Evolutionary conservation across 2,113 vertebrate genomes (phyloP).

Genomic region (Lutjanus erythropterus): DNA sequence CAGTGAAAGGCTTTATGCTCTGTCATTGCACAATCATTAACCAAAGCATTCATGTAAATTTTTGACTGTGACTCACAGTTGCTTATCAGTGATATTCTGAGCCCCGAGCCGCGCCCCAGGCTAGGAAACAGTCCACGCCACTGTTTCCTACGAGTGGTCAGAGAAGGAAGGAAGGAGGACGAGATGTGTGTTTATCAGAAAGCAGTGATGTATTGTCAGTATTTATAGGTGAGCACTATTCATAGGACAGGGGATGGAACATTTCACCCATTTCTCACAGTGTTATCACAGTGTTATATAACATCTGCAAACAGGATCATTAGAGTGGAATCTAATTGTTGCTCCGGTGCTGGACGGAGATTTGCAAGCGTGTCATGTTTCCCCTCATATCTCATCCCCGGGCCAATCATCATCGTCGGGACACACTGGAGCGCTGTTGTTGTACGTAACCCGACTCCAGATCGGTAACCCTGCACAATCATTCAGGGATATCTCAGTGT

Average conservation of each 20-base stretch:
- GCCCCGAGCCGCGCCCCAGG: not conserved
- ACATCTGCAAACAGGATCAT: constrained; percentile 37
- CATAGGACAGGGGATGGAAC: constrained; percentile 36
- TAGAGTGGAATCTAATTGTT: constrained; percentile 31
- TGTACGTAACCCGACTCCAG: constrained; percentile 47
- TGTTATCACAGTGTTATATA: constrained; percentile 40
- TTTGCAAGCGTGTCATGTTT: constrained; percentile 57
- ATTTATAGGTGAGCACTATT: constrained; percentile 32
- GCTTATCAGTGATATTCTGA: constrained; percentile 46
- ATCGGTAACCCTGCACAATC: not conserved
- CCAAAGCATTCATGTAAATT: not conserved
- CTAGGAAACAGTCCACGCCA: constrained; percentile 62
- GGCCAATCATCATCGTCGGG: constrained; percentile 14
- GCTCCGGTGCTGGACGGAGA: constrained; percentile 9
- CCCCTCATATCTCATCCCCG: constrained; percentile 45
- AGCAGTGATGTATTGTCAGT: constrained; percentile 31
- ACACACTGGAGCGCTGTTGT: constrained; percentile 7
- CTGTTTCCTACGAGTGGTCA: constrained; percentile 35
- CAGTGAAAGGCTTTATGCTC: not conserved
- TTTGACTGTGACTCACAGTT: not conserved
- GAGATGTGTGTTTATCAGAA: constrained; percentile 58
- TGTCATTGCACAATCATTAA: not conserved
- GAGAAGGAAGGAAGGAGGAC: constrained; percentile 63
- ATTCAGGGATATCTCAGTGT: not conserved
- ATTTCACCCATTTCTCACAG: constrained; percentile 28